phyloP scores from a whole-genome alignment of 2,113 vertebrate genomes.

The human region DNA sequence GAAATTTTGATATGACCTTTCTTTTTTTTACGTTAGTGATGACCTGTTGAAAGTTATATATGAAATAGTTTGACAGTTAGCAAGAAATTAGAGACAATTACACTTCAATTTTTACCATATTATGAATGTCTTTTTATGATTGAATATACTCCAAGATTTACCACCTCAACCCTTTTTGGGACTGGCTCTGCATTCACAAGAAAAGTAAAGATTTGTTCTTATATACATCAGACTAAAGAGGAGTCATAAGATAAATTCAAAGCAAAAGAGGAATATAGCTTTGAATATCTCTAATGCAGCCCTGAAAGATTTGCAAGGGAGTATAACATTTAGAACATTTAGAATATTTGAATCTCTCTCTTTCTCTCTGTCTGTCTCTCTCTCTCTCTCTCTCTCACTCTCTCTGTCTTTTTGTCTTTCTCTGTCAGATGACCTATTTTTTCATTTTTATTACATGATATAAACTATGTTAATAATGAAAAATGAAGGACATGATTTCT shows the following conservation, averaged over 20 bases:
- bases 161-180: not conserved
- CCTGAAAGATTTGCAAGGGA: not conserved
- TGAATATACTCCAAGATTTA: not conserved
- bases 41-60: not conserved
- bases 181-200: not conserved
- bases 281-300: not conserved
- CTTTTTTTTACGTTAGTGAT: not conserved
- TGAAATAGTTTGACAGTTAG: not conserved
- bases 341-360: not conserved
- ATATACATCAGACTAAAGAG: not conserved
- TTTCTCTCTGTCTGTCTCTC: too few species aligned
- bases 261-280: not conserved
- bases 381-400: not conserved
- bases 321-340: not conserved
- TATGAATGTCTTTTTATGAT: not conserved
- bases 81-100: not conserved
- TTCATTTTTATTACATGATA: not conserved
- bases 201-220: not conserved
- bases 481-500: not conserved
- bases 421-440: not conserved
- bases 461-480: not conserved
- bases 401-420: not conserved
- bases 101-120: not conserved
- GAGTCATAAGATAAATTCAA: not conserved
- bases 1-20: not conserved